Base-by-base conservation (phyloP, 2,797 vertebrate species). In the Thaleichthys pacificus region DNA sequence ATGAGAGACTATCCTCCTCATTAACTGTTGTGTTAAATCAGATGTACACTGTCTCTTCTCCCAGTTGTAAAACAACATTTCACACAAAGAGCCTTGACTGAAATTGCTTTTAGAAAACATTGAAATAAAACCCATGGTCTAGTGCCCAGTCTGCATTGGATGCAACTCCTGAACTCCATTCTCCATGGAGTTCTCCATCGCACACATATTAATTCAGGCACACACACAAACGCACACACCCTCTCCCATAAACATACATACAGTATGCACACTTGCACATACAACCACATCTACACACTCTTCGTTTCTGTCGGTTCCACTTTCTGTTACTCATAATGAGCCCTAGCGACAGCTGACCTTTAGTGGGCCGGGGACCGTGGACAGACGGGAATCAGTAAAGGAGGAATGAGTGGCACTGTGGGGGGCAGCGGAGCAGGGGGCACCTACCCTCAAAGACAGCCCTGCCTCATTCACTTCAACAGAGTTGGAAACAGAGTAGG, bases 271-370 rank as follows among this genome's bases (percentile, higher is more conserved):
- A 71, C 65, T 30, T 61, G 61, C 63, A 61, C 72, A 69, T 47
- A 65, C 24, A 70, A 19, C 30, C 12, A 60, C 57, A 67, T 49
- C 75, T 61, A 65, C 69, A 66, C 66, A 65, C 70, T 60, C 80
- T 77, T 71, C 62, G 56, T 75, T 38, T 68, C 82, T 86, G 85
- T 84, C 87, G 71, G 67, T 80, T 87, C 72, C 70, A 70, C 60
- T 82, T 85, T 84, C 80, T 73, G 75, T 79, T 85, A 75, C 80
- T 84, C 54, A 12, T 91, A 92, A 92, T 91, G 87, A 92, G 90
- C 85, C 85, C 83, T 85, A 75, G 80, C 89, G 91, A 91, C 82
- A 73, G 85, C 76, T 91, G 91, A 92, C 91, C 92, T 93, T 93
- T 92, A 69, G 32, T 70, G n/a, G 82, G 81, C 80, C 32, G 73